phyloP scores from a whole-genome alignment of 2,888 invertebrate genomes.

The Hermodice carunculata region DNA sequence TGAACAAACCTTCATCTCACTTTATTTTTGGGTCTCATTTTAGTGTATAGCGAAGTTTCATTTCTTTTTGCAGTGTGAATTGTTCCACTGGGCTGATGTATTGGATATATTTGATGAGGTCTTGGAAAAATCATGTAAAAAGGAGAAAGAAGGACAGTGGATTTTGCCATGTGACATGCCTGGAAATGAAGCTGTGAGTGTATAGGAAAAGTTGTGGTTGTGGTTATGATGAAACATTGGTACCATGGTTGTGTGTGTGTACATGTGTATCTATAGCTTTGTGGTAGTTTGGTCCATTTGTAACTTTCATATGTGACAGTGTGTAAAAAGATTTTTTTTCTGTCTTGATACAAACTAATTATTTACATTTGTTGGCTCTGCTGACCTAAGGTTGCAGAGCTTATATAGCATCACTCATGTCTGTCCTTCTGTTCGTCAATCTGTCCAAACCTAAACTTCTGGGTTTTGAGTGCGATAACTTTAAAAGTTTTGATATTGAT shows the following conservation, averaged over 20 bases:
- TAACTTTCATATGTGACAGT: too few species aligned
- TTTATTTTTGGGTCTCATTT: not conserved
- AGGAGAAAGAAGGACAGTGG: conserved; percentile 77
- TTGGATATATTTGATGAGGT: conserved; percentile 79
- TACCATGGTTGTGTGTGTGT: not conserved
- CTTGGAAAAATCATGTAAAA: conserved; percentile 80
- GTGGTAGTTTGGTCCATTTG: too few species aligned
- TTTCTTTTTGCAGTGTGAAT: conserved; percentile 75
- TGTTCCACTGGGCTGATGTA: conserved; percentile 89
- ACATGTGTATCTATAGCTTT: too few species aligned
- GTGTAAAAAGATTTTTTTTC: too few species aligned
- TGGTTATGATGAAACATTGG: not conserved
- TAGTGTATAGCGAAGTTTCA: not conserved
- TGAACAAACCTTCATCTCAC: not conserved
- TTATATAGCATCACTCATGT: too few species aligned
- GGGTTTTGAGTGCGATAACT: too few species aligned
- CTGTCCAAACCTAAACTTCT: too few species aligned
- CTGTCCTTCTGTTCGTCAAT: too few species aligned
- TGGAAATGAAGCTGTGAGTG: conserved; percentile 74
- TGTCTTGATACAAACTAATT: too few species aligned
- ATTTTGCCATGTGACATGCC: conserved; percentile 81
- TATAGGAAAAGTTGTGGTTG: not conserved
- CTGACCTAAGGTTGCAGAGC: too few species aligned
- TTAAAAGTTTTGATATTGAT: too few species aligned
- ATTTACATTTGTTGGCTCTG: too few species aligned